A percentile compares a stretch with the other conserved stretches of the same genome.
Evolutionary conservation across 2,888 invertebrate genomes (phyloP).

Genomic region (Volucella inanis): DNA sequence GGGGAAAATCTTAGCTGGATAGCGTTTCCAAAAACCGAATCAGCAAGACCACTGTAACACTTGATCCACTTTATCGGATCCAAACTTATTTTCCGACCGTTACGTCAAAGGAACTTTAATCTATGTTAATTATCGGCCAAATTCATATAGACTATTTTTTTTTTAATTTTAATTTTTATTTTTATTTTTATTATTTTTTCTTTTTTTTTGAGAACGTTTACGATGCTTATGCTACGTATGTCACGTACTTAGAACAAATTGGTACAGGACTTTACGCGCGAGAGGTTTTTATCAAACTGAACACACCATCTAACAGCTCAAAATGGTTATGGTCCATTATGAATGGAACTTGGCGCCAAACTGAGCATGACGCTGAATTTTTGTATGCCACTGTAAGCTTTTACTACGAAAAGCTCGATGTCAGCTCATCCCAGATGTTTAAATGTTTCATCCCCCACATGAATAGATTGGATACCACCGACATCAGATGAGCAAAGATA

Average conservation of each 20-base stretch:
- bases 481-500: neutral
- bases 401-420: slow-evolving; percentile 69
- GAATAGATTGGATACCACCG: neutral
- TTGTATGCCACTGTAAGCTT: slow-evolving; percentile 69
- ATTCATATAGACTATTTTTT: neutral
- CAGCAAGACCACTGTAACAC: slow-evolving; percentile 16
- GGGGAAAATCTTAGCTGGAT: slow-evolving; percentile 31
- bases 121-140: slow-evolving; percentile 14
- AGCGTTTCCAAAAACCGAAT: slow-evolving; percentile 5
- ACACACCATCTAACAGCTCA: slow-evolving; percentile 16
- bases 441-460: neutral
- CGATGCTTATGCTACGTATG: slow-evolving; percentile 6
- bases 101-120: slow-evolving; percentile 10
- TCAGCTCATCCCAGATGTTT: slow-evolving; percentile 7
- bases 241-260: neutral
- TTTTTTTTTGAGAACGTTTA: neutral
- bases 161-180: no score
- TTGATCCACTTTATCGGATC: neutral
- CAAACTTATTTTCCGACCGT: slow-evolving; percentile 13
- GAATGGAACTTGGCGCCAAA: slow-evolving; percentile 72
- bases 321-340: slow-evolving; percentile 46
- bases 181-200: no score
- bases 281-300: slow-evolving; percentile 70
- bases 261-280: slow-evolving; percentile 51
- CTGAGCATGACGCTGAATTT: slow-evolving; percentile 69